Conservation (phyloP, 2,113 vertebrate species). For the Perccottus glenii region DNA sequence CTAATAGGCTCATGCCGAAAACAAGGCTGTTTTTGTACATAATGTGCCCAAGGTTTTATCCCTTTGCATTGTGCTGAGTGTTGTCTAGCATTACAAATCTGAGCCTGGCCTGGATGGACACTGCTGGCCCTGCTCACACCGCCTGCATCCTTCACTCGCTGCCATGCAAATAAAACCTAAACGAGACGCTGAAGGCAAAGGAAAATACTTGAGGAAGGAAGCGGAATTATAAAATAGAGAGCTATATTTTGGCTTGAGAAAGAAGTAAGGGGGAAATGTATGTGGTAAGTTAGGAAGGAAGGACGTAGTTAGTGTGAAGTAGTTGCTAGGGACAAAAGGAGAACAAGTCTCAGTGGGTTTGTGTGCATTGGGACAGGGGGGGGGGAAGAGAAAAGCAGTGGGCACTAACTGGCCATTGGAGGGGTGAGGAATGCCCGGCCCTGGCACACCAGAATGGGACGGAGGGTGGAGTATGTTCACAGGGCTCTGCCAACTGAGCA, state of each 20-base stretch:
- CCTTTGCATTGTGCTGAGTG: slow-evolving; percentile 58
- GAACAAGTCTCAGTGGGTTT: slow-evolving; percentile 36
- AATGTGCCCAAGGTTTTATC: slow-evolving; percentile 62
- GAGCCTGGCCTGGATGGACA: slow-evolving; percentile 64
- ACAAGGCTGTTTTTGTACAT: slow-evolving; percentile 74
- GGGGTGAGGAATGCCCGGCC: slow-evolving; percentile 72
- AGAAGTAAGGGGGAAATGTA: slow-evolving; percentile 45
- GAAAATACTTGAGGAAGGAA: slow-evolving; percentile 10
- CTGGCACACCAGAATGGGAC: slow-evolving; percentile 64
- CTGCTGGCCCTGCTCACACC: slow-evolving; percentile 58
- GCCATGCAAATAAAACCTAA: slow-evolving; percentile 64
- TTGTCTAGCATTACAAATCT: slow-evolving; percentile 79
- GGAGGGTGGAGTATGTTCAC: slow-evolving; percentile 69
- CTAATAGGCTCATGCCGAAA: slow-evolving; percentile 45
- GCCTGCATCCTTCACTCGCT: slow-evolving; percentile 63
- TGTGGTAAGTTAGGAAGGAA: slow-evolving; percentile 30
- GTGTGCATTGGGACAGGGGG: slow-evolving; percentile 29
- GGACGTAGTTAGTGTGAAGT: slow-evolving; percentile 47
- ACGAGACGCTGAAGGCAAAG: slow-evolving; percentile 45
- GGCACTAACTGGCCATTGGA: slow-evolving; percentile 58
- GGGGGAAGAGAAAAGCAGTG: slow-evolving; percentile 44
- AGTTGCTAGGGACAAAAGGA: slow-evolving; percentile 45
- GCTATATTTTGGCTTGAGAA: slow-evolving; percentile 8
- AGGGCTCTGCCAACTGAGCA: slow-evolving; percentile 63
- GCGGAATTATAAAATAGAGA: slow-evolving; percentile 9